Conservation (phyloP, 2,888 invertebrate species). For the Bruchidius siliquastri region DNA sequence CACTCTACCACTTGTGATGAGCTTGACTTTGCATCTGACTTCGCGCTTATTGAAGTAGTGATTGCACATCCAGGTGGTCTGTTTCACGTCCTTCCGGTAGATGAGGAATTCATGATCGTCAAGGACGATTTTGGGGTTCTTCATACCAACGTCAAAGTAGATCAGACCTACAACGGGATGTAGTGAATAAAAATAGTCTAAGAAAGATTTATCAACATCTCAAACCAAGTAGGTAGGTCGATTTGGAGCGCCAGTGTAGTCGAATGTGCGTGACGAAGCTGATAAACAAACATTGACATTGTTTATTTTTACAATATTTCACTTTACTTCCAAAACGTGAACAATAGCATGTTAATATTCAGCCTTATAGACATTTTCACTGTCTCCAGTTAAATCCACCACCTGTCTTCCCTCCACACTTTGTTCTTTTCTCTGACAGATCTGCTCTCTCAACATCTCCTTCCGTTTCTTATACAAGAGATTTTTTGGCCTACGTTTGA, state of each 20-base stretch:
- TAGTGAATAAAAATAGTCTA: neutral
- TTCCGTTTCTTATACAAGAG: neutral
- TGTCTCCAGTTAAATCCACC: too few species aligned
- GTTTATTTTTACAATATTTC: too few species aligned
- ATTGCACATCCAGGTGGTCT: conserved; percentile 29
- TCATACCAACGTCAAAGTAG: conserved; percentile 31
- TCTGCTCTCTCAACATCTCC: neutral
- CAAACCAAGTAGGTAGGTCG: too few species aligned
- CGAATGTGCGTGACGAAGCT: too few species aligned
- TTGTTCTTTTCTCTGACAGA: neutral
- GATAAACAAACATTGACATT: too few species aligned
- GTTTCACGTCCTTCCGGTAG: conserved; percentile 22
- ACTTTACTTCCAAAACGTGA: too few species aligned
- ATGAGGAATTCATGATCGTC: conserved; percentile 27
- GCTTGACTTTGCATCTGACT: conserved; percentile 27
- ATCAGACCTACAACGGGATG: conserved; percentile 23
- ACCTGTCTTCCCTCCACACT: too few species aligned
- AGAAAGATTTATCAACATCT: too few species aligned
- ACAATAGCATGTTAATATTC: too few species aligned
- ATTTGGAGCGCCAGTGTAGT: too few species aligned
- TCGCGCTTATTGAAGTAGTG: conserved; percentile 29
- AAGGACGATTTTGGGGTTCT: conserved; percentile 32
- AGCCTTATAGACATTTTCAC: too few species aligned
- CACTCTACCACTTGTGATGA: conserved; percentile 26
- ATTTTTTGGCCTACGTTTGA: conserved; percentile 8